Base-by-base conservation (phyloP, 2,888 invertebrate species). In the Nemotelus pantherinus region DNA sequence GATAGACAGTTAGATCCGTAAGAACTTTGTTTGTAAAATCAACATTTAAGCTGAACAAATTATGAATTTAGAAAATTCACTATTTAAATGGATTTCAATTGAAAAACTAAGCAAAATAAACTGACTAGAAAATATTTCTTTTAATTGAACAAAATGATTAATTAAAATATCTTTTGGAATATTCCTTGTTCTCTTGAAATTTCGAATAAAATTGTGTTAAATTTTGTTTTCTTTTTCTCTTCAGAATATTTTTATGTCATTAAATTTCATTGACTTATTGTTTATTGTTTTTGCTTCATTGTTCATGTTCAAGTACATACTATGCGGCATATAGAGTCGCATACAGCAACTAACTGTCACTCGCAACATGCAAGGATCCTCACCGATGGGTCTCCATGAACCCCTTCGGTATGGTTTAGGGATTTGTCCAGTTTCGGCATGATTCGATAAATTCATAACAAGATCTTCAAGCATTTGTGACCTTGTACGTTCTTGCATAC, bases 401-500 rank as follows among this genome's bases (percentile, higher is more conserved):
- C 93, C 93, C 89, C 92, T 91, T 87, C 96, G 90, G 86, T 97
- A 97, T 44, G 97, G 96, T 88, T 97, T 97, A 7, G 97, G 97
- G 87, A 97, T 97, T 88, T 97, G 96, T 79, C 97, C 97, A 63
- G 97, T 97, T 88, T 97, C 96, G 0, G 95, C 96, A 84, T 97
- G 96, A 88, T 97, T 97, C 82, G 95, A 95, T 82, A 97, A 88
- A 88, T 97, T 97, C 81, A 96, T 96, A 6, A 97, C 96, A 79
- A 97, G 94, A 84, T 97, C 97, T 87, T 97, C 96, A 53, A 97
- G 89, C 96, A 97, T 96, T 87, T 97, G 97, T 80, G 94, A 95
- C 53, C 97, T 90, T 0, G 97, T 97, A 79, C 97, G 89, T 84
- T 97, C 97, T 86, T 97, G 95, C 97, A 97, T 97, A 82, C 96